Base-by-base conservation (phyloP, 2,888 invertebrate genomes). In the Apodemia zela region DNA sequence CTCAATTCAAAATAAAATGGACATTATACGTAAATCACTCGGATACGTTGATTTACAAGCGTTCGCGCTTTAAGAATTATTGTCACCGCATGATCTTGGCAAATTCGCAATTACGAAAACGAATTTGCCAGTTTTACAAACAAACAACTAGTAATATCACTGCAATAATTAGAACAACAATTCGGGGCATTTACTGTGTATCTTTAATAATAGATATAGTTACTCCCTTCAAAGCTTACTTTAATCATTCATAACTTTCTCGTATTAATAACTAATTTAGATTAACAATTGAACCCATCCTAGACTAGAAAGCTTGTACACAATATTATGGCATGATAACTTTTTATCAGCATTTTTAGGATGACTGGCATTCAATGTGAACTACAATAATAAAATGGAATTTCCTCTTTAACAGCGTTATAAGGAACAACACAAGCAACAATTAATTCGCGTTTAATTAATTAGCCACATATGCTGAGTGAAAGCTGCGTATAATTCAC, bases 361-460 rank as follows among this genome's bases (percentile, higher is more conserved):
- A 38, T 11, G 13, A 13, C 38, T 38, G 13, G 38, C 38, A 38
- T 38, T 38, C 38, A 38, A 38, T 13, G 38, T 38, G 11, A 38
- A 38, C 38, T 18, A 21, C 51, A 51, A 51, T 51, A 51, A 51
- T 10, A 49, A 2, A 6, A 51, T 0, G 21, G 21, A 51, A 51
- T 51, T 33, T 61, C 33, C 21, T 45, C 58, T 51, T 61, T 57
- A 29, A 6, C 47, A 79, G 81, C 82, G 87, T 87, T 87, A 89
- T 89, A 87, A 85, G 83, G 84, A 85, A 86, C 85, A 84, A 87
- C 86, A 82, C 84, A 86, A 83, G 85, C 87, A 84, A 82, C 81
- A 86, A 87, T 85, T 84, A 88, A 86, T 87, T 86, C 84, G 80
- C 75, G 73, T 76, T 84, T 86, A 67, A 91, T 90, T 89, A 91